Conservation (phyloP, 2,797 vertebrate species). For the Amblyraja radiata region DNA sequence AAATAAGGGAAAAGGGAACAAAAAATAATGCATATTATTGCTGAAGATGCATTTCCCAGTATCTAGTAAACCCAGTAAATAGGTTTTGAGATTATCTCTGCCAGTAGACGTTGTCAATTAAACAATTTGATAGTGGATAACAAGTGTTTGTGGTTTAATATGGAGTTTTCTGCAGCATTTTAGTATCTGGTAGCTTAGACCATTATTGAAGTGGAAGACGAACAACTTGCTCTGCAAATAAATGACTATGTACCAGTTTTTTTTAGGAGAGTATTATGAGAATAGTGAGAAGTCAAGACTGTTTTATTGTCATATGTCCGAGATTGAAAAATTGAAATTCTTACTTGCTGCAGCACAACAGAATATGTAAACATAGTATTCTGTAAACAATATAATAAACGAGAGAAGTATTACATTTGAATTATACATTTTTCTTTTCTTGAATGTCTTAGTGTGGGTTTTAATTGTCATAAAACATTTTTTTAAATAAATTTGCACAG, state of each 20-base stretch:
- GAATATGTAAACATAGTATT: too few relatives aligned
- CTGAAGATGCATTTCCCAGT: background rate
- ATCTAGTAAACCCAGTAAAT: too few relatives aligned
- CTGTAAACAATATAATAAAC: too few relatives aligned
- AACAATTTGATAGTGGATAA: background rate
- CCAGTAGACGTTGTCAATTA: background rate
- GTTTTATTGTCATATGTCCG: too few relatives aligned
- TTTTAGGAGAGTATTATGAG: background rate
- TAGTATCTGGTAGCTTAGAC: background rate
- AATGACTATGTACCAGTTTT: background rate
- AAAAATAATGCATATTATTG: background rate
- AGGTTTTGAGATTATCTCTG: background rate
- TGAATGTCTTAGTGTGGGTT: slow-evolving; percentile 15
- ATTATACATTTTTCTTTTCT: background rate
- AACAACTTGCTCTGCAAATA: background rate
- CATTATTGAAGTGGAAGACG: background rate
- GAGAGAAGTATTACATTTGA: background rate
- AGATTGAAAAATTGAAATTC: too few relatives aligned
- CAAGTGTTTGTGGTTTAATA: background rate
- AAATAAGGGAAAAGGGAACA: too few relatives aligned
- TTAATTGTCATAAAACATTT: slow-evolving; percentile 32
- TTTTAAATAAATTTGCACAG: slow-evolving; percentile 2
- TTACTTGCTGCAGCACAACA: too few relatives aligned
- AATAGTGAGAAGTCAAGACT: background rate
- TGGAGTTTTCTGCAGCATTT: background rate